phyloP scores from a whole-genome alignment of 2,113 vertebrate genomes.

The Thomomys bottae region DNA sequence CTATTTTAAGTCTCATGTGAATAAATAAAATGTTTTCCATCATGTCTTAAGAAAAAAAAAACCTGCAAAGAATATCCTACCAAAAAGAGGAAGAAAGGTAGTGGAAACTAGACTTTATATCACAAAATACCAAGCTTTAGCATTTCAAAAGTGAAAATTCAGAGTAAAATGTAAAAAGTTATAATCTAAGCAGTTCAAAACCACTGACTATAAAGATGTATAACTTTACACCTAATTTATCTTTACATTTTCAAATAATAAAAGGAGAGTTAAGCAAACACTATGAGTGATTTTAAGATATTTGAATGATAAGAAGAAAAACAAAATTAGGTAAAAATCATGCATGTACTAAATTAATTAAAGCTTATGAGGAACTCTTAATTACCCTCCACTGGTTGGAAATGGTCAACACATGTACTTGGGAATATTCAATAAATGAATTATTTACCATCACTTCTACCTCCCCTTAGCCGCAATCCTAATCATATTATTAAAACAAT shows the following conservation, averaged over 20 bases:
- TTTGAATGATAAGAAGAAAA: neutral
- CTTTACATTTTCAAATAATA: slow-evolving; percentile 13
- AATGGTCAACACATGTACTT: neutral
- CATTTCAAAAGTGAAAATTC: slow-evolving; percentile 35
- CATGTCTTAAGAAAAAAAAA: slow-evolving; percentile 14
- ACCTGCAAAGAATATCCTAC: neutral
- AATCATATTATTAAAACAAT: neutral
- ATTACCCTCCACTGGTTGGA: neutral
- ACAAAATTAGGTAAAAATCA: neutral
- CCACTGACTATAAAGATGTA: neutral
- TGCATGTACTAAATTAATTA: neutral
- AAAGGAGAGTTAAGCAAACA: slow-evolving; percentile 11
- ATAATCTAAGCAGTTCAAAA: slow-evolving; percentile 15
- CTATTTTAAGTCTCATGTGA: neutral
- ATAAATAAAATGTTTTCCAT: slow-evolving; percentile 21
- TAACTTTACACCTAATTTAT: neutral
- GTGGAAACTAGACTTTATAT: neutral
- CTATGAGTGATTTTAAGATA: neutral
- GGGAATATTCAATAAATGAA: neutral
- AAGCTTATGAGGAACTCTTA: slow-evolving; percentile 11
- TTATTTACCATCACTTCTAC: neutral
- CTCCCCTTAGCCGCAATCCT: neutral
- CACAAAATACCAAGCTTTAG: slow-evolving; percentile 1
- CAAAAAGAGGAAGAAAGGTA: neutral
- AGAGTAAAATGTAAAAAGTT: neutral